Evolutionary conservation across 2,797 vertebrate species (phyloP).

Genomic region (Orestias chungarensis): DNA sequence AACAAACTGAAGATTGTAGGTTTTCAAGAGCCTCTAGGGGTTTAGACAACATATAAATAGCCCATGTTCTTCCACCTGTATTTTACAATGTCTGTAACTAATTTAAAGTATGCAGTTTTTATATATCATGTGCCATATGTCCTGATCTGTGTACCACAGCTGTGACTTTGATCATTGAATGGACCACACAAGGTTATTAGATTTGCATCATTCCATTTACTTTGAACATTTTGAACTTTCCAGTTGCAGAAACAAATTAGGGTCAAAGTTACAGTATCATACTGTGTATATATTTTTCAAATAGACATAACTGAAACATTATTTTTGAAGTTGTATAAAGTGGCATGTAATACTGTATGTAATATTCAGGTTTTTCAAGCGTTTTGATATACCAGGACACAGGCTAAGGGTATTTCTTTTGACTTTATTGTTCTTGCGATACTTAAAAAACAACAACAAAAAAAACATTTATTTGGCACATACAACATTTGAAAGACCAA

Average conservation of each 20-base stretch:
- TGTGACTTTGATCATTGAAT: slow-evolving; percentile 16
- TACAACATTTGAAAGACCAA: neutral
- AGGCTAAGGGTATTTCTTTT: neutral
- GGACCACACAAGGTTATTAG: neutral
- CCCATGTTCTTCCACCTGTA: slow-evolving; percentile 46
- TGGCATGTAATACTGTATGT: neutral
- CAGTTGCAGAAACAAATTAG: neutral
- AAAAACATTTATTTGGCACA: too few species aligned
- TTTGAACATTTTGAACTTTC: neutral
- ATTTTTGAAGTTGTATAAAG: neutral
- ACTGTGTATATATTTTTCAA: neutral
- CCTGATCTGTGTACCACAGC: slow-evolving; percentile 32
- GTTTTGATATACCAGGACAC: neutral
- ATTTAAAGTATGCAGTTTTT: slow-evolving; percentile 42
- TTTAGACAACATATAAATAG: slow-evolving; percentile 43
- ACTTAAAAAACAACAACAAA: neutral
- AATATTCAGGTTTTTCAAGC: neutral
- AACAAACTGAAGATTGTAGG: slow-evolving; percentile 26
- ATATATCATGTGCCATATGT: slow-evolving; percentile 54
- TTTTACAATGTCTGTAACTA: slow-evolving; percentile 44
- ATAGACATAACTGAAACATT: neutral
- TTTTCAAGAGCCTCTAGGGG: slow-evolving; percentile 38
- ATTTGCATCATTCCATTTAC: neutral
- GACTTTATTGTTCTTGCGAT: neutral
- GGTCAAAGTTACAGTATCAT: too few species aligned